Evolutionary conservation across 2,888 invertebrate genomes (phyloP).

Genomic region (Coenonympha arcania): DNA sequence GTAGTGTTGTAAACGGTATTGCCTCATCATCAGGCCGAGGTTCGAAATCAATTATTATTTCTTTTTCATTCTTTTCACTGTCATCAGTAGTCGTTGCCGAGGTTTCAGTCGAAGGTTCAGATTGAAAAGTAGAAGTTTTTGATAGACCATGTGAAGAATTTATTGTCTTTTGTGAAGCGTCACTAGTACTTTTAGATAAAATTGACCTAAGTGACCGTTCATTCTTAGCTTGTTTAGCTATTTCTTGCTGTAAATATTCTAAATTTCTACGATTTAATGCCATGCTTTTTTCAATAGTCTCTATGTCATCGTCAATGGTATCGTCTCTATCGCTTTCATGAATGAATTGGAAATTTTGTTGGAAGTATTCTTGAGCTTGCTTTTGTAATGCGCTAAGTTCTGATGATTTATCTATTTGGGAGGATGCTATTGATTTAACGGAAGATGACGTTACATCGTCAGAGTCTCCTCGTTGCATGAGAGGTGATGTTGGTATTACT

Average conservation of each 20-base stretch:
- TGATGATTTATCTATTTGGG: conserved; percentile 63
- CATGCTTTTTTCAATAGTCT: conserved; percentile 71
- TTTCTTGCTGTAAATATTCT: conserved; percentile 70
- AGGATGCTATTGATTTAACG: conserved; percentile 58
- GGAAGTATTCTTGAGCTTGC: conserved; percentile 69
- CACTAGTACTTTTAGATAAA: conserved; percentile 64
- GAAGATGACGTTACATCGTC: conserved; percentile 64
- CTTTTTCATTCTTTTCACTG: conserved; percentile 79
- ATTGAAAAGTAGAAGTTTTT: conserved; percentile 69
- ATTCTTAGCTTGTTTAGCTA: conserved; percentile 63
- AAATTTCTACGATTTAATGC: conserved; percentile 66
- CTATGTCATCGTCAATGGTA: conserved; percentile 69
- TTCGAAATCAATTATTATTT: conserved; percentile 91
- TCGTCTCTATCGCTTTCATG: conserved; percentile 72
- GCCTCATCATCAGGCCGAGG: conserved; percentile 80
- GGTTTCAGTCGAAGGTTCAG: conserved; percentile 71
- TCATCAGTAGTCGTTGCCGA: conserved; percentile 70
- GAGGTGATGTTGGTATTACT: conserved; percentile 62
- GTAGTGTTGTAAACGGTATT: conserved; percentile 74
- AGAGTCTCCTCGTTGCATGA: conserved; percentile 57
- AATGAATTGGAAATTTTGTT: conserved; percentile 71
- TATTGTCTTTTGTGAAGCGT: conserved; percentile 61
- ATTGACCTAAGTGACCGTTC: conserved; percentile 60
- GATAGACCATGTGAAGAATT: conserved; percentile 61
- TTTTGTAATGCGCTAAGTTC: conserved; percentile 59